A percentile compares a stretch with the other conserved stretches of the same genome.
phyloP scores from a whole-genome alignment of 1,140 invertebrate species.

The Gonioctena quinquepunctata region DNA sequence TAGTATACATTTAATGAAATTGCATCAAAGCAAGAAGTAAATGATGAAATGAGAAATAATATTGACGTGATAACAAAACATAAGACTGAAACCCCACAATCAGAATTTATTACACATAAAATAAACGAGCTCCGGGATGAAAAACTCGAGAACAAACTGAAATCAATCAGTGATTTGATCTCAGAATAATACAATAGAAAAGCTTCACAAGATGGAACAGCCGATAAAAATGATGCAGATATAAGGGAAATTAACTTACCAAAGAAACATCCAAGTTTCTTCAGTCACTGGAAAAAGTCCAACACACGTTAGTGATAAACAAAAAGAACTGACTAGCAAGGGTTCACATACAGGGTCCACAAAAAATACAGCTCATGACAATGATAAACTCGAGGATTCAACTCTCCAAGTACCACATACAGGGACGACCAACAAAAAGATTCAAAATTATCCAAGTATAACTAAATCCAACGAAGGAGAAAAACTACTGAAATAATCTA shows the following conservation, averaged over 20 bases:
- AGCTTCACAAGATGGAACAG: not conserved
- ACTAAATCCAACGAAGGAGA: not conserved
- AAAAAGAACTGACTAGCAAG: not conserved
- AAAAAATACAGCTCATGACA: not conserved
- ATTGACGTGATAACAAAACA: too few species aligned
- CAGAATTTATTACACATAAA: too few species aligned
- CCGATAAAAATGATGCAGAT: not conserved
- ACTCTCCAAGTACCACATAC: not conserved
- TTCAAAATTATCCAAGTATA: slow-evolving; percentile 1
- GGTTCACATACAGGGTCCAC: not conserved
- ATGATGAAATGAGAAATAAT: too few species aligned
- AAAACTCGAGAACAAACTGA: not conserved
- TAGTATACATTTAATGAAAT: too few species aligned
- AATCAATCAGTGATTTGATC: not conserved
- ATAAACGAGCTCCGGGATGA: too few species aligned
- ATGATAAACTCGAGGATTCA: not conserved
- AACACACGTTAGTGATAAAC: not conserved
- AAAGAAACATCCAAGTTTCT: not conserved
- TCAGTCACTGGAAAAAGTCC: not conserved
- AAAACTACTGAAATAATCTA: not conserved
- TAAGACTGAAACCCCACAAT: too few species aligned
- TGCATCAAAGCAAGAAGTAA: too few species aligned
- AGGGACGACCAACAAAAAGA: not conserved
- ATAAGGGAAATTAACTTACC: not conserved
- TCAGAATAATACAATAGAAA: not conserved